Percentiles rank a stretch among this genome's conserved stretches.
Conservation (phyloP, 2,113 vertebrate species). For the Alligator mississippiensis region DNA sequence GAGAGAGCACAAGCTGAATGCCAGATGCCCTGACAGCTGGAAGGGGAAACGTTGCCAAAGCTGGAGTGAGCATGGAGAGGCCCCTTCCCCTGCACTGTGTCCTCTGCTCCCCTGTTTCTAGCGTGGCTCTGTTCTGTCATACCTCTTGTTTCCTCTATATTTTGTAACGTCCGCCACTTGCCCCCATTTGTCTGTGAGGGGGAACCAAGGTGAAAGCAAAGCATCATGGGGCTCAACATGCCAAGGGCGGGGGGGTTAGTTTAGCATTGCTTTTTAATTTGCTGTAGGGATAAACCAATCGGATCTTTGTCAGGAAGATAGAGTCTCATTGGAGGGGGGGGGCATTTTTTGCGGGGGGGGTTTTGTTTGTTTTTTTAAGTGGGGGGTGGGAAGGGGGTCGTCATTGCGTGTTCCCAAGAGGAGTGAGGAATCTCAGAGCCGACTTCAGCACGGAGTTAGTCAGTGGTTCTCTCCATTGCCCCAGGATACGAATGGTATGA, state of each 20-base stretch:
- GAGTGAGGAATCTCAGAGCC: constrained; percentile 59
- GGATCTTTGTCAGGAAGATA: constrained; percentile 36
- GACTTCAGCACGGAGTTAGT: neutral
- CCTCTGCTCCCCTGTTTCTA: neutral
- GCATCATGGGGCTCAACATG: neutral
- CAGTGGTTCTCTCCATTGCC: constrained; percentile 28
- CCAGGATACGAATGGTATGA: constrained; percentile 11
- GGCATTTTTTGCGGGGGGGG: neutral
- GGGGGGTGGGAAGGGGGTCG: neutral
- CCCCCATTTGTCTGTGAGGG: neutral
- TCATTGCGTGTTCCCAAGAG: constrained; percentile 50
- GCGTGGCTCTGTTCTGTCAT: constrained; percentile 8
- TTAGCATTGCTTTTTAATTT: constrained; percentile 15
- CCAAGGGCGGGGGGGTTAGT: neutral
- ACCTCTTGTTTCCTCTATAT: neutral
- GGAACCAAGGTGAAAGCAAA: constrained; percentile 5
- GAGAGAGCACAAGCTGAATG: neutral
- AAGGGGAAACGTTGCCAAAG: constrained; percentile 8
- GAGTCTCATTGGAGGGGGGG: constrained; percentile 13
- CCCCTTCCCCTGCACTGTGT: neutral
- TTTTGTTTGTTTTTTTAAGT: neutral
- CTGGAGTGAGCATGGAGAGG: constrained; percentile 8
- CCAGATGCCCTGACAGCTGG: neutral
- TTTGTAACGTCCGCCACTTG: neutral
- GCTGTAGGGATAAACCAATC: constrained; percentile 24